Base-by-base conservation (phyloP, 2,888 invertebrate genomes). In the Zelleria hepariella region DNA sequence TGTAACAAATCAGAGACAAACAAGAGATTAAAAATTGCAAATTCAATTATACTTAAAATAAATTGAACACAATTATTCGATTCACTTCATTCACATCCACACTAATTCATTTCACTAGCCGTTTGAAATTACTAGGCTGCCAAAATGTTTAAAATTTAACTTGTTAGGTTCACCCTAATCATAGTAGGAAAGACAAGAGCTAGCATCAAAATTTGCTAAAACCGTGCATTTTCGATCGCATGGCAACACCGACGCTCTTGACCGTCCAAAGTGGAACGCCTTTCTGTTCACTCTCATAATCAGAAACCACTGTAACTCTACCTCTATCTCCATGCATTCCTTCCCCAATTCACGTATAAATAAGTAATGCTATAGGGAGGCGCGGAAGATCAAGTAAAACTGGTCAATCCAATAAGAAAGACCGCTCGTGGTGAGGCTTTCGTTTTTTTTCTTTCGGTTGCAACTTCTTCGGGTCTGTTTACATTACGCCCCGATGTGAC, bases 191-290 rank as follows among this genome's bases (percentile, higher is more conserved):
- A n/a, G n/a, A n/a, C n/a, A n/a, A n/a, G n/a, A n/a, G 47, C 54
- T 42, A 10, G 65, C 66, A 71, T 62, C 26, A 21, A 32, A 60
- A 62, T 54, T 15, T 5, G 57, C 68, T 64, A 71, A 70, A 64
- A 58, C 18, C 51, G 10, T n/a, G 48, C 24, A 42, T 18, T 23
- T 20, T 53, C 20, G 2, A 54, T 32, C 62, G 58, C 25, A 70
- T 76, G 66, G 78, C 72, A 75, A 80, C 83, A 82, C 77, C 59
- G 53, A 64, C 68, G 78, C 70, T 78, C 85, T 86, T 87, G 86
- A 84, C 86, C 85, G 80, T 86, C 84, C 82, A 72, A 76, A 84
- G 81, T 82, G 75, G 83, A 80, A 80, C 85, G 78, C 75, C 73
- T 74, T 70, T 63, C 63, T 61, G 67, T 68, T 68, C 67, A 70